Conservation (phyloP, 1,140 invertebrate genomes). For the Zaprionus kolodkinae region DNA sequence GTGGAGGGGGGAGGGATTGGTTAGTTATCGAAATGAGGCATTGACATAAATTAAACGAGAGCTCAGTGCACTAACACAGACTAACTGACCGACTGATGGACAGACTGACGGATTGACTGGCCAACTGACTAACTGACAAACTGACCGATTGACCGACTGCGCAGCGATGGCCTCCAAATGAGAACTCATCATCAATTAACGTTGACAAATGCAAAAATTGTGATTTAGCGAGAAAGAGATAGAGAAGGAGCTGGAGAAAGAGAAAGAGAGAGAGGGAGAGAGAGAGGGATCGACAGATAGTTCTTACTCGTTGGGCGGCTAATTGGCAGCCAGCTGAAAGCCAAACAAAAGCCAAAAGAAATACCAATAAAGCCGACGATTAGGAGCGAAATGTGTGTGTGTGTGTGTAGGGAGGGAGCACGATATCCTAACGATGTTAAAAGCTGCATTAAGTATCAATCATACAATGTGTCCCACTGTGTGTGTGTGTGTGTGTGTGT, state of each 20-base stretch:
- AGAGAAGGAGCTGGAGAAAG: not conserved
- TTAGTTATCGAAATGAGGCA: slow-evolving; percentile 70
- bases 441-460: slow-evolving; percentile 80
- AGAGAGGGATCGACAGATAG: not conserved
- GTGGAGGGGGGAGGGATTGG: slow-evolving; percentile 13
- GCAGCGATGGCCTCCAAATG: slow-evolving; percentile 52
- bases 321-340: slow-evolving; percentile 67
- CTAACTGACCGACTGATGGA: slow-evolving; percentile 22
- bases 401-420: too few relatives aligned
- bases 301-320: slow-evolving; percentile 53
- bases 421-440: slow-evolving; percentile 79
- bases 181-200: slow-evolving; percentile 75
- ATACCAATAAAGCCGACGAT: slow-evolving; percentile 72
- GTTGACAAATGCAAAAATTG: slow-evolving; percentile 66
- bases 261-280: not conserved
- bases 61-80: slow-evolving; percentile 14
- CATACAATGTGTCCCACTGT: slow-evolving; percentile 52
- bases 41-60: slow-evolving; percentile 70
- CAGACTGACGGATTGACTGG: slow-evolving; percentile 1
- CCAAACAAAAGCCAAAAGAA: slow-evolving; percentile 74
- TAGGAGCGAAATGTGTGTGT: slow-evolving; percentile 38
- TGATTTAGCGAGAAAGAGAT: slow-evolving; percentile 4
- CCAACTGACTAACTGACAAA: slow-evolving; percentile 21
- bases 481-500: slow-evolving; percentile 18
- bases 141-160: slow-evolving; percentile 31